Conservation (phyloP, 1,140 invertebrate genomes). For the Neodiprion lecontei region DNA sequence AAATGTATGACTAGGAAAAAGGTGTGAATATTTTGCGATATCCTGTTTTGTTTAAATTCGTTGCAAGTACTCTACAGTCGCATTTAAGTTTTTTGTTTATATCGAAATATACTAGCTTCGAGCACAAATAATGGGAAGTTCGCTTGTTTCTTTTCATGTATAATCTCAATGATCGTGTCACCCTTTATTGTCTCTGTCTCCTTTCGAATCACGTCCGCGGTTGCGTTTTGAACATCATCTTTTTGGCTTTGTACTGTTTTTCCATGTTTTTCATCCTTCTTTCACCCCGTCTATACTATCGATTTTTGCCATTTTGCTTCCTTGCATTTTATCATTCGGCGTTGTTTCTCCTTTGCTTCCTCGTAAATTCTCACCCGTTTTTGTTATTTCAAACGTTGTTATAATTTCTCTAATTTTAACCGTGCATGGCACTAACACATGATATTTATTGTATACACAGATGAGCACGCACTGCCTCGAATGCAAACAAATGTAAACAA, state of each 20-base stretch:
- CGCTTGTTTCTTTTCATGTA: no score
- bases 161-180: no score
- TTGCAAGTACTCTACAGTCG: no score
- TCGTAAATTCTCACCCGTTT: not conserved
- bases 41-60: no score
- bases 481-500: no score
- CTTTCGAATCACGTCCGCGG: not conserved
- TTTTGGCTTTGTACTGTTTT: not conserved
- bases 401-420: not conserved
- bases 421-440: slow-evolving; percentile 10
- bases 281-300: not conserved
- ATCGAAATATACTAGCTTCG: no score
- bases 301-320: not conserved
- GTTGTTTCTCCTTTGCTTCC: not conserved
- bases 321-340: not conserved
- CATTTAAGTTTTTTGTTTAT: no score
- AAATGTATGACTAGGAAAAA: no score
- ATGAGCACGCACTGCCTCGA: no score
- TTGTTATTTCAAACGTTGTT: not conserved
- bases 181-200: not conserved
- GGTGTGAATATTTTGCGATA: no score
- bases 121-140: no score
- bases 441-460: not conserved
- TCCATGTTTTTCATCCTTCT: not conserved
- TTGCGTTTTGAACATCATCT: not conserved